phyloP scores from a whole-genome alignment of 2,113 vertebrate genomes.

The Megaleporinus macrocephalus region DNA sequence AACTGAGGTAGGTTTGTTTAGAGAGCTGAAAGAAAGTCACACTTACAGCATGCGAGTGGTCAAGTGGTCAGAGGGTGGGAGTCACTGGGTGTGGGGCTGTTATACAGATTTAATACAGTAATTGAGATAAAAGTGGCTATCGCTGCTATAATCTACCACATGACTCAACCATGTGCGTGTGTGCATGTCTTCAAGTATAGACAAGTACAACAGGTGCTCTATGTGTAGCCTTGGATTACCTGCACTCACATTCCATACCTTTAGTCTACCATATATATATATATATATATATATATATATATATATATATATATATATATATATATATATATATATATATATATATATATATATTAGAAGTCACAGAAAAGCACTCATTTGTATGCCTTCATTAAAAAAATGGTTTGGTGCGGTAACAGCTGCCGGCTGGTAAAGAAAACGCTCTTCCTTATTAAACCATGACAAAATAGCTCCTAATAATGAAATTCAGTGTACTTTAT shows the following conservation, averaged over 20 bases:
- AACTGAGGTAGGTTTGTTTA: constrained; percentile 4
- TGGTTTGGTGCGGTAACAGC: no score
- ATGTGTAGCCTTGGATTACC: neutral
- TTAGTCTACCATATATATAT: neutral
- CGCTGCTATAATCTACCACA: neutral
- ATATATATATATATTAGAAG: no score
- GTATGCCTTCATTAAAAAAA: neutral
- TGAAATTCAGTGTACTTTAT: neutral
- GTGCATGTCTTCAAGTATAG: neutral
- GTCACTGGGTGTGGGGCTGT: neutral
- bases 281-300: no score
- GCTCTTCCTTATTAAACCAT: neutral
- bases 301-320: no score
- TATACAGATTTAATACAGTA: neutral
- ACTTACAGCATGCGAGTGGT: neutral
- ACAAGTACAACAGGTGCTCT: neutral
- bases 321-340: no score
- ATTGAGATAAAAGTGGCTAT: constrained; percentile 9
- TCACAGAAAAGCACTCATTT: neutral
- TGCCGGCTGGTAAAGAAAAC: neutral
- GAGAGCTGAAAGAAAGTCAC: no score
- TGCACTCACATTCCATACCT: constrained; percentile 10
- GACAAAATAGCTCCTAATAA: neutral
- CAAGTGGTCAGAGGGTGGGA: neutral
- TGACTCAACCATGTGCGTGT: neutral